Percentiles rank a stretch among this genome's conserved stretches.
Conservation (phyloP, 2,888 invertebrate genomes). For the Pasiphila rectangulata region DNA sequence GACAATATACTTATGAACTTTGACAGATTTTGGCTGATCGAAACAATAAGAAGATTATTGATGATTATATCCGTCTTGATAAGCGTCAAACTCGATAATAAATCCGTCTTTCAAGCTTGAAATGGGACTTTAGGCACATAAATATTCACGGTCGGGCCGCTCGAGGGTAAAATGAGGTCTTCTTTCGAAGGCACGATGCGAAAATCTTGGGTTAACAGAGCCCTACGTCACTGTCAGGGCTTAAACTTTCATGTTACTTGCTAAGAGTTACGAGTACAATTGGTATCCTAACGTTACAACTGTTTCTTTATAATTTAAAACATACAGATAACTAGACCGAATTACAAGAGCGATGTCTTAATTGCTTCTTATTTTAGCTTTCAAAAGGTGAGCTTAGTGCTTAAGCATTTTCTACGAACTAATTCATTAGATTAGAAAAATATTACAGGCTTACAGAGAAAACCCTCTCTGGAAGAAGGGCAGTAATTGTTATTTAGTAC, state of each 20-base stretch:
- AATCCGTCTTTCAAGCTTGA: constrained; percentile 41
- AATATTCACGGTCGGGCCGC: constrained; percentile 57
- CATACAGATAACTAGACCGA: neutral
- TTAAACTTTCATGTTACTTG: constrained; percentile 24
- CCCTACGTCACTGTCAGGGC: constrained; percentile 37
- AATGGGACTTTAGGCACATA: constrained; percentile 35
- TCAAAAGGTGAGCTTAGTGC: too few species aligned
- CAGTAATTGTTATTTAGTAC: too few species aligned
- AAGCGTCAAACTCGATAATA: constrained; percentile 49
- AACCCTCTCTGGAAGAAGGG: too few species aligned
- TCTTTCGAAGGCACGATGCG: constrained; percentile 38
- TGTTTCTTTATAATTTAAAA: constrained; percentile 7
- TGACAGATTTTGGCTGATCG: constrained; percentile 16
- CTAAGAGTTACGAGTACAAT: constrained; percentile 30
- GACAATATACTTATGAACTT: constrained; percentile 18
- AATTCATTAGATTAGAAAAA: too few species aligned
- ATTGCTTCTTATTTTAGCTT: neutral
- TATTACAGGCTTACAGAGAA: too few species aligned
- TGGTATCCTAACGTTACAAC: constrained; percentile 15
- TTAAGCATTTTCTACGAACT: too few species aligned
- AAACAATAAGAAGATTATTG: constrained; percentile 17
- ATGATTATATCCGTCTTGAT: constrained; percentile 16
- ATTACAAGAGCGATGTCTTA: neutral
- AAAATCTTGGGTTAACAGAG: constrained; percentile 39
- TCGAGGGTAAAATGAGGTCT: constrained; percentile 50